These are phyloP conservation scores for Mercenaria mercenaria DNA, from an alignment of 1,140 invertebrate genomes.

Conservation along the genomic window DNA sequence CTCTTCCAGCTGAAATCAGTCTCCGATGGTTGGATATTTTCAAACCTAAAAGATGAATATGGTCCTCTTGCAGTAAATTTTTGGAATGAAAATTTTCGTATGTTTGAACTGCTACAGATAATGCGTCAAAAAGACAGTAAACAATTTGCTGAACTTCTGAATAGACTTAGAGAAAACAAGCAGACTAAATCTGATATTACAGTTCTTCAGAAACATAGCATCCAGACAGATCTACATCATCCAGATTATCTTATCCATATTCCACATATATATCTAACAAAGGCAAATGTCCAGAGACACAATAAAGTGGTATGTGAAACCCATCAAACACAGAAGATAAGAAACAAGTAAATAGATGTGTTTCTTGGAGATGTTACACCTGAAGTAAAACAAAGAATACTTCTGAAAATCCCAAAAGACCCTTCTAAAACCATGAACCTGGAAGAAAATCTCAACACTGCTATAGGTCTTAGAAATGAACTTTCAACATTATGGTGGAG, in stretches of 20 bases:
- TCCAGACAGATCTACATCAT: not conserved
- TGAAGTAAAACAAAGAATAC: not conserved
- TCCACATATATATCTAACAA: not conserved
- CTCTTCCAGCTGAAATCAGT: too few relatives aligned
- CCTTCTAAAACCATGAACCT: not conserved
- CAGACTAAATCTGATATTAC: conserved; percentile 22
- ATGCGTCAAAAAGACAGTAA: conserved; percentile 42
- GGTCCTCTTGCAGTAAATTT: conserved; percentile 33
- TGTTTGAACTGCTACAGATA: conserved; percentile 37
- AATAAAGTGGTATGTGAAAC: not conserved
- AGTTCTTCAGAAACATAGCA: not conserved
- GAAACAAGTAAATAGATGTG: not conserved
- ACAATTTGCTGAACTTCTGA: conserved; percentile 39
- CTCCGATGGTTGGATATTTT: conserved; percentile 7
- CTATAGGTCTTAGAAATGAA: conserved; percentile 4
- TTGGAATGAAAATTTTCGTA: conserved; percentile 37
- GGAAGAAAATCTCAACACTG: not conserved
- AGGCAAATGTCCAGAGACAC: not conserved
- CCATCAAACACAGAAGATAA: not conserved
- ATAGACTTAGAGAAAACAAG: conserved; percentile 43
- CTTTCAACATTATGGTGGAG: not conserved
- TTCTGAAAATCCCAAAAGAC: not conserved
- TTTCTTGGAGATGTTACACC: not conserved
- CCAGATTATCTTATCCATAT: not conserved
- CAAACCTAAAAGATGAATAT: conserved; percentile 3